Evolutionary conservation across 2,113 vertebrate genomes (phyloP).

Genomic region (Pica pica): DNA sequence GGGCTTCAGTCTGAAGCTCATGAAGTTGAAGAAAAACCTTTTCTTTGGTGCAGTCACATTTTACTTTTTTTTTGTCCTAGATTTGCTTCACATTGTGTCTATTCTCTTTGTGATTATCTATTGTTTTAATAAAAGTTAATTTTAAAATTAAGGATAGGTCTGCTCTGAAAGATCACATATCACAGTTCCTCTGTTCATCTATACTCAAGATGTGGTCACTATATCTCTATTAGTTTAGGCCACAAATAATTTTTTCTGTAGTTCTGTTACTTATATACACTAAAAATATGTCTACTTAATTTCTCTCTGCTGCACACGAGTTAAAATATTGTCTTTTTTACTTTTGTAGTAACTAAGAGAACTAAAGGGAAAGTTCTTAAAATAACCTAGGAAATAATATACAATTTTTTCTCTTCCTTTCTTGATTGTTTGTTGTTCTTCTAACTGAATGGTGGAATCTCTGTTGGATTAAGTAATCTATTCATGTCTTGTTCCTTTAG

Average conservation of each 20-base stretch:
- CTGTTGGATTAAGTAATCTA: not conserved
- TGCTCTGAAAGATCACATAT: not conserved
- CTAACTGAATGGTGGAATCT: not conserved
- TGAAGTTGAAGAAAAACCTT: not conserved
- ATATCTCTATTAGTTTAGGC: not conserved
- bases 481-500: not conserved
- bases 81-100: not conserved
- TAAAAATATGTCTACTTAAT: not conserved
- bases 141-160: not conserved
- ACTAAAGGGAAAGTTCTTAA: not conserved
- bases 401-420: not conserved
- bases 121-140: not conserved
- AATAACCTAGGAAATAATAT: not conserved
- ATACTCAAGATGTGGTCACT: not conserved
- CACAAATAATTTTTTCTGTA: not conserved
- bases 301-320: not conserved
- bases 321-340: not conserved
- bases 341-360: not conserved
- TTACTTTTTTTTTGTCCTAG: not conserved
- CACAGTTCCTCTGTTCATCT: not conserved
- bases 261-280: not conserved
- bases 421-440: not conserved
- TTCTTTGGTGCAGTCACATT: not conserved
- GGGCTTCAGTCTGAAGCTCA: not conserved
- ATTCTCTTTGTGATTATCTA: not conserved